phyloP scores from a whole-genome alignment of 2,797 vertebrate species.

The Pagetopsis macropterus region DNA sequence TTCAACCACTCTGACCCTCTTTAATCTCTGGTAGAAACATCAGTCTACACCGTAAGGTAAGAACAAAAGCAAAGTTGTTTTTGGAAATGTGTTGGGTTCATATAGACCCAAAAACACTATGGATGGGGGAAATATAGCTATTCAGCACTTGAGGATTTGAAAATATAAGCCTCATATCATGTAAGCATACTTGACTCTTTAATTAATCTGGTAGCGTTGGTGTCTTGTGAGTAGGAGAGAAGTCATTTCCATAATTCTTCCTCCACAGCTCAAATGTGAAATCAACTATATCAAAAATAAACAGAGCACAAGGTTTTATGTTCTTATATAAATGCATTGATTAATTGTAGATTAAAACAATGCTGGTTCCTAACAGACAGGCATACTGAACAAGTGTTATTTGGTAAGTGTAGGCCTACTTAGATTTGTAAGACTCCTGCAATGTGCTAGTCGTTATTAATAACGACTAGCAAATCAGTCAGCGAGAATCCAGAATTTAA shows the following conservation, averaged over 20 bases:
- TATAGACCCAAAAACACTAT: neutral
- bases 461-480: too few relatives aligned
- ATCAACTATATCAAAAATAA: slow-evolving; percentile 1
- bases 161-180: neutral
- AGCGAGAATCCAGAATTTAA: neutral
- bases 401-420: neutral
- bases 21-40: slow-evolving; percentile 4
- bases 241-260: slow-evolving; percentile 51
- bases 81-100: slow-evolving; percentile 13
- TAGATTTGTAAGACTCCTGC: neutral
- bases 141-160: neutral
- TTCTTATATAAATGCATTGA: slow-evolving; percentile 1
- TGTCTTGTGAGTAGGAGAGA: slow-evolving; percentile 33
- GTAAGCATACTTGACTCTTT: neutral
- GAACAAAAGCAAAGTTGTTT: slow-evolving; percentile 15
- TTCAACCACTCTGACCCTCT: neutral
- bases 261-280: slow-evolving; percentile 25
- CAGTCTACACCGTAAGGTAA: neutral
- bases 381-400: neutral
- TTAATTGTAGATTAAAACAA: neutral
- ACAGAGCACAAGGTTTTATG: neutral
- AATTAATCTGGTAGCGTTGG: slow-evolving; percentile 15
- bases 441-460: neutral
- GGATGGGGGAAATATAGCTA: neutral
- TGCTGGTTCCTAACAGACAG: neutral